These are phyloP conservation scores for Delia radicum DNA, from an alignment of 1,140 invertebrate species.

Conservation along the genomic window DNA sequence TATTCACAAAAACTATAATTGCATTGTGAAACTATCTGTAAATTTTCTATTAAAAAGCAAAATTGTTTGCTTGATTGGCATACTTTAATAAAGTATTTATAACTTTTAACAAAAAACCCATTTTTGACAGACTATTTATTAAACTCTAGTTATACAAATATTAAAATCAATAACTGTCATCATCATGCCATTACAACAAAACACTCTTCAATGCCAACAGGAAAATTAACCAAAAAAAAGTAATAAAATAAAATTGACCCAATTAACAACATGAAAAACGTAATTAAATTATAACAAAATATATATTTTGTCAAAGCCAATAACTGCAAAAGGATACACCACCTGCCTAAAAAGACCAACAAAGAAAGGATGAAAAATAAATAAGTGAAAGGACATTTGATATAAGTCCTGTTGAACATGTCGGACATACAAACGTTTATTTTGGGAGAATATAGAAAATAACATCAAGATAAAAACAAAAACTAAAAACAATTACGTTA, in stretches of 20 bases:
- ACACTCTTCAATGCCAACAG: not conserved
- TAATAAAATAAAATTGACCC: not conserved
- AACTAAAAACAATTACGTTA: conserved; percentile 1
- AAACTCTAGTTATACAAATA: no score
- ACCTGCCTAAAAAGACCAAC: not conserved
- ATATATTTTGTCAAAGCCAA: not conserved
- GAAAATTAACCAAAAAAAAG: not conserved
- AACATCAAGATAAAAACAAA: not conserved
- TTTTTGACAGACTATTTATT: no score
- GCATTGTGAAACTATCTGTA: no score
- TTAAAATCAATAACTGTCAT: not conserved
- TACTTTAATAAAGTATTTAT: no score
- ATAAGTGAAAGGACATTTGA: not conserved
- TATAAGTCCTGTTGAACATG: not conserved
- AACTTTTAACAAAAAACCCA: no score
- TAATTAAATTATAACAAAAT: not conserved
- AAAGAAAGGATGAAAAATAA: not conserved
- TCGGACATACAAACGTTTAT: not conserved
- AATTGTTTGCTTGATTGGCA: no score
- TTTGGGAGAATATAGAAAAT: no score
- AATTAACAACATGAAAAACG: not conserved
- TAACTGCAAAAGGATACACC: no score
- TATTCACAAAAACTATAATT: no score
- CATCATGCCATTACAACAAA: not conserved
- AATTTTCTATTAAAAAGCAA: no score